These are phyloP conservation scores for Endotricha flammealis DNA, from an alignment of 2,888 invertebrate species.

Conservation along the genomic window DNA sequence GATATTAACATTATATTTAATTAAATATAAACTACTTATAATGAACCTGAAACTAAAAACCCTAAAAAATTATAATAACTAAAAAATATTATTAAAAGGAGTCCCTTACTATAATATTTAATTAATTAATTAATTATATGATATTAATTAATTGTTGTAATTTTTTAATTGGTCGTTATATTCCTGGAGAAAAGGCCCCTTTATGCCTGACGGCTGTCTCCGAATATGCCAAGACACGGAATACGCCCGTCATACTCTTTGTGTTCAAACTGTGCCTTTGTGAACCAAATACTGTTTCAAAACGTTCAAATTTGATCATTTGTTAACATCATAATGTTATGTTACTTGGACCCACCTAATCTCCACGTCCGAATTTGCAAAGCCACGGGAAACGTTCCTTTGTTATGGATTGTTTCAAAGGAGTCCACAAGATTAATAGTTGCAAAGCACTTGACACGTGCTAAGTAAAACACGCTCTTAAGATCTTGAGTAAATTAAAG, in stretches of 20 bases:
- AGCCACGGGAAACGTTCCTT: constrained; percentile 43
- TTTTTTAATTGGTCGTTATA: too few relatives aligned
- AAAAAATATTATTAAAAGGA: too few relatives aligned
- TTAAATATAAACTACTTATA: too few relatives aligned
- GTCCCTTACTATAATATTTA: too few relatives aligned
- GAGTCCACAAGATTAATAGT: constrained; percentile 69
- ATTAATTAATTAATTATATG: too few relatives aligned
- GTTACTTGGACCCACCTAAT: constrained; percentile 50
- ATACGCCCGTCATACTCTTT: not conserved
- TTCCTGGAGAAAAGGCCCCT: too few relatives aligned
- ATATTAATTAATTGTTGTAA: too few relatives aligned
- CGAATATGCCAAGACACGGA: too few relatives aligned
- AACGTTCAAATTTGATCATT: constrained; percentile 37
- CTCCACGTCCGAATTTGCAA: constrained; percentile 52
- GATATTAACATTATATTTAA: too few relatives aligned
- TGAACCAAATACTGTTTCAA: constrained; percentile 24
- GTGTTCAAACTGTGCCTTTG: constrained; percentile 23
- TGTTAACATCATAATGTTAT: constrained; percentile 42
- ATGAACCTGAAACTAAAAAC: too few relatives aligned
- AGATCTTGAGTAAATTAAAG: constrained; percentile 43
- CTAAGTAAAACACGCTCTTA: constrained; percentile 54
- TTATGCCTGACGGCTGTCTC: too few relatives aligned
- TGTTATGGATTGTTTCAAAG: constrained; percentile 70
- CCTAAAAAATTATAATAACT: too few relatives aligned
- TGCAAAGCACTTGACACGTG: constrained; percentile 48